These are phyloP conservation scores for Piliocolobus tephrosceles DNA, from an alignment of 2,113 vertebrate species.

Conservation along the genomic window DNA sequence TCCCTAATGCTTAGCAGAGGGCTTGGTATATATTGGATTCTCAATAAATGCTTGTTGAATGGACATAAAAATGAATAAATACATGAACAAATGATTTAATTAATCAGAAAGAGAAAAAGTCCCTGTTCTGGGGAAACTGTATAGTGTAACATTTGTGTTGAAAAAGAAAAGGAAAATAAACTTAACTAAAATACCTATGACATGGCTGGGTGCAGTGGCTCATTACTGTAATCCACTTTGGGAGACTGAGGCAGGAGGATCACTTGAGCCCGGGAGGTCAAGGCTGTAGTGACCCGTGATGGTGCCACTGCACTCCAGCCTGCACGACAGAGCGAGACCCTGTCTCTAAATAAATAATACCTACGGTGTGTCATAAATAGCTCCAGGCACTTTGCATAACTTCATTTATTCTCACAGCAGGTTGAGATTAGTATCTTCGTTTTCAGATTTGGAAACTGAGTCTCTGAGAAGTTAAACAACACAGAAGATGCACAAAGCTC, in stretches of 20 bases:
- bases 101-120: background rate
- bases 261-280: too few species aligned
- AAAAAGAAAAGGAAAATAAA: background rate
- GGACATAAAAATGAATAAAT: background rate
- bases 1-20: background rate
- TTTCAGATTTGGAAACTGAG: slow-evolving; percentile 44
- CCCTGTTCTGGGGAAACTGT: background rate
- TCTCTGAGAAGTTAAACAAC: background rate
- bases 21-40: background rate
- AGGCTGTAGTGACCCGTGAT: too few species aligned
- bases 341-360: background rate
- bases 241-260: too few species aligned
- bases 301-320: too few species aligned
- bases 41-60: background rate
- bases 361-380: background rate
- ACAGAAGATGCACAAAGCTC: slow-evolving; percentile 5
- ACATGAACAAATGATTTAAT: background rate
- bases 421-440: background rate
- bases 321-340: too few species aligned
- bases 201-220: too few species aligned
- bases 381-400: background rate
- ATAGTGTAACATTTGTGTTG: background rate
- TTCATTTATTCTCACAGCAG: background rate
- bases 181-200: too few species aligned
- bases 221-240: too few species aligned